Evolutionary conservation across 2,888 invertebrate species (phyloP).

Genomic region (Ophraella communa): DNA sequence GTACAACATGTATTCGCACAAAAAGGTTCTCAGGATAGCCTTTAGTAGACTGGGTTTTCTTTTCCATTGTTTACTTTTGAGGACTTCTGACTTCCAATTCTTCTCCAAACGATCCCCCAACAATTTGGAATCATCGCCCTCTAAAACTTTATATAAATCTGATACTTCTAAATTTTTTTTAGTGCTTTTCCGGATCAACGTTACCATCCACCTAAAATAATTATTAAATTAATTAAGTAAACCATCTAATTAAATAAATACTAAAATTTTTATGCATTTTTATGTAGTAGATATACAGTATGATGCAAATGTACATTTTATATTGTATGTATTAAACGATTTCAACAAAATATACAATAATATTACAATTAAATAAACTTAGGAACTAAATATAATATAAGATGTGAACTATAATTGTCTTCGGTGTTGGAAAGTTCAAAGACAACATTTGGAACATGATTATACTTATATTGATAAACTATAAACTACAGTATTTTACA

Average conservation of each 20-base stretch:
- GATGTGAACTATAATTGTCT: no score
- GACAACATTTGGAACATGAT: no score
- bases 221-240: background rate
- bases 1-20: constrained; percentile 37
- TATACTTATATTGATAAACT: no score
- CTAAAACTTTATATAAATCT: constrained; percentile 69
- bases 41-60: constrained; percentile 39
- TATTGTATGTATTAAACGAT: no score
- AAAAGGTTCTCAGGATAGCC: constrained; percentile 39
- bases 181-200: constrained; percentile 62
- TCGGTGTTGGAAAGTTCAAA: no score
- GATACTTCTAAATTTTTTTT: constrained; percentile 67
- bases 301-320: no score
- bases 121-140: constrained; percentile 66
- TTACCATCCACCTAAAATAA: constrained; percentile 53
- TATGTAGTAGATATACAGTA: background rate
- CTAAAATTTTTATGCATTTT: background rate
- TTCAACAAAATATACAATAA: no score
- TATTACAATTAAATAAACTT: no score
- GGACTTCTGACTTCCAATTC: constrained; percentile 56
- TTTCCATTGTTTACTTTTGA: constrained; percentile 31
- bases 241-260: background rate
- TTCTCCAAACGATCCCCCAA: constrained; percentile 69
- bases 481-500: no score
- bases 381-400: no score